Evolutionary conservation across 64 coral and sea anemone genomes (phyloP).

Genomic region (Hydrozoanthus tunicans): DNA sequence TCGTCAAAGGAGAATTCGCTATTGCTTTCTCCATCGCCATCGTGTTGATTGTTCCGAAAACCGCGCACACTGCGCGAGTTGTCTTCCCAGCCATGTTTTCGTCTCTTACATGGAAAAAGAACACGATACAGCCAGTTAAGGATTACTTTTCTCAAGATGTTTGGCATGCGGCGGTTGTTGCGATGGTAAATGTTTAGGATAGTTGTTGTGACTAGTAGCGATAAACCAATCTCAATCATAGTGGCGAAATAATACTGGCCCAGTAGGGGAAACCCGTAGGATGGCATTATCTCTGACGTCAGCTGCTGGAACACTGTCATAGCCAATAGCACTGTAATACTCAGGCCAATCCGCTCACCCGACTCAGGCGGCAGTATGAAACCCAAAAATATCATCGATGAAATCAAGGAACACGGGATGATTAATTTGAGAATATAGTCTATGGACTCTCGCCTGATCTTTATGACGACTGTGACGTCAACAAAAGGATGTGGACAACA

Average conservation of each 20-base stretch:
- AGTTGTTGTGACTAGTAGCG: conserved; percentile 69
- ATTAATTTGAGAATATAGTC: conserved; percentile 90
- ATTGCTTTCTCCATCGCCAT: conserved; percentile 12
- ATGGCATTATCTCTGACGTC: conserved; percentile 89
- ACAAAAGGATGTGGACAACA: conserved; percentile 28
- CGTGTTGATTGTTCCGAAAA: not conserved
- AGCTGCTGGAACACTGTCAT: conserved; percentile 94
- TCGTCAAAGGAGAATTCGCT: conserved; percentile 52
- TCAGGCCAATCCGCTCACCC: conserved; percentile 85
- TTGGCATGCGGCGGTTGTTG: conserved; percentile 49
- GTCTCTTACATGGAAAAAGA: conserved; percentile 43
- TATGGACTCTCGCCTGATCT: conserved; percentile 70
- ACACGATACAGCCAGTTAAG: conserved; percentile 38
- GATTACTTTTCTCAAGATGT: conserved; percentile 37
- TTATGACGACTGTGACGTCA: conserved; percentile 61
- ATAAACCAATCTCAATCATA: conserved; percentile 79
- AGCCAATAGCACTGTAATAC: conserved; percentile 82
- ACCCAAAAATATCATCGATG: conserved; percentile 92
- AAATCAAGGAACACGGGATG: conserved; percentile 87
- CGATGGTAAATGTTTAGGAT: conserved; percentile 75
- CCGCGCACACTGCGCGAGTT: not conserved
- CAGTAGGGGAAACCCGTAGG: conserved; percentile 82
- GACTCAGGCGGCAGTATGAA: conserved; percentile 88
- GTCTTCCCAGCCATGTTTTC: conserved; percentile 30
- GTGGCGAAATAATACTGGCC: conserved; percentile 93